These are phyloP conservation scores for Trachelus stipa DNA, from an alignment of 2,888 invertebrate species.

Conservation along the genomic window DNA sequence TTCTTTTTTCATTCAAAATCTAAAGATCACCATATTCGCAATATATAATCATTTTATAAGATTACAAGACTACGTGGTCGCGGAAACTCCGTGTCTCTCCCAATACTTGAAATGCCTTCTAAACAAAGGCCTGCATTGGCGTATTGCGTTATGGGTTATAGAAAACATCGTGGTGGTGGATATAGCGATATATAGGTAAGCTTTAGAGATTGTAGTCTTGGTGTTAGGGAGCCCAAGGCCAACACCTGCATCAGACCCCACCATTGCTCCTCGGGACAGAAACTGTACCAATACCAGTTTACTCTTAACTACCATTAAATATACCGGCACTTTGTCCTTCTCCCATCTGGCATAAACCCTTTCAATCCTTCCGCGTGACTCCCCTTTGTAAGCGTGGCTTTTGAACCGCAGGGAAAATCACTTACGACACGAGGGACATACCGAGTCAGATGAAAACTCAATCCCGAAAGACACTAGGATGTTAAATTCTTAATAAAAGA, in stretches of 20 bases:
- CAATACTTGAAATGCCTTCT: constrained; percentile 34
- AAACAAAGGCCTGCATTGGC: constrained; percentile 49
- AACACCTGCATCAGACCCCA: constrained; percentile 62
- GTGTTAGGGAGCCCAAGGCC: constrained; percentile 63
- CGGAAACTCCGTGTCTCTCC: background rate
- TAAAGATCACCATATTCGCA: background rate
- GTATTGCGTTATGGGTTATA: constrained; percentile 39
- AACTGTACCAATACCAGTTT: constrained; percentile 49
- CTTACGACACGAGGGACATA: background rate
- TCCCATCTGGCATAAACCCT: constrained; percentile 17
- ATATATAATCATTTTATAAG: background rate
- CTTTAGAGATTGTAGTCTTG: constrained; percentile 58
- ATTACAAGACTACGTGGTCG: background rate
- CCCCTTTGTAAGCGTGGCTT: background rate
- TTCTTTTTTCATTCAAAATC: background rate
- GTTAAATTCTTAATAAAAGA: background rate
- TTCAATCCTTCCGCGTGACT: background rate
- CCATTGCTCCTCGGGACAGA: constrained; percentile 41
- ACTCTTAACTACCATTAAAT: constrained; percentile 48
- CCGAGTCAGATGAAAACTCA: background rate
- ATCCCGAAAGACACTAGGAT: background rate
- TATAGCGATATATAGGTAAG: constrained; percentile 38
- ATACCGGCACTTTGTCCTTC: constrained; percentile 46
- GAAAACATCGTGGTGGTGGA: constrained; percentile 29
- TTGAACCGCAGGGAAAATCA: background rate